Percentiles rank a stretch among this genome's conserved stretches.
Conservation (phyloP, 2,888 invertebrate species). For the Calameuta idolon region DNA sequence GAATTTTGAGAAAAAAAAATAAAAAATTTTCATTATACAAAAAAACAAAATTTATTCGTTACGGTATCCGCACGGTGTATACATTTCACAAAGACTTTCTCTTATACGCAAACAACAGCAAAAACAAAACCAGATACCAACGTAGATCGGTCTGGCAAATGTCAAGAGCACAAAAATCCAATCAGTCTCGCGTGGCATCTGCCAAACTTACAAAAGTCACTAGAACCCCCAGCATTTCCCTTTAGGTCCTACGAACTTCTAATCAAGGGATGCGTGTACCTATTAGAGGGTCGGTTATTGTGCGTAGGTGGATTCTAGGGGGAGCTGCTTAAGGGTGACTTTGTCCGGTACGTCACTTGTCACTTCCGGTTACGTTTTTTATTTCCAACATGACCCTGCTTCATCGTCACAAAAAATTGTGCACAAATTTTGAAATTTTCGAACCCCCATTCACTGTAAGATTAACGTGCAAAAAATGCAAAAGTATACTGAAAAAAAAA, state of each 20-base stretch:
- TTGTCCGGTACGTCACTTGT: conserved; percentile 56
- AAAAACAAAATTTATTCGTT: not conserved
- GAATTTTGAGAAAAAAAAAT: not conserved
- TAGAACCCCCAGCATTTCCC: conserved; percentile 25
- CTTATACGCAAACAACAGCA: not conserved
- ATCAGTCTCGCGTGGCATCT: conserved; percentile 12
- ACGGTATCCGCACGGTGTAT: not conserved
- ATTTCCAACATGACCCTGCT: not conserved
- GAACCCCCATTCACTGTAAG: not conserved
- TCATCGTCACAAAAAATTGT: not conserved
- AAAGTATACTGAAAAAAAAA: too few relatives aligned
- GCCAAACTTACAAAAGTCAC: conserved; percentile 14
- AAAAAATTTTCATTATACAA: not conserved
- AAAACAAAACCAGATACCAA: not conserved
- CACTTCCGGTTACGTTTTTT: conserved; percentile 52
- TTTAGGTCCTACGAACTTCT: conserved; percentile 46
- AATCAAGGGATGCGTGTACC: conserved; percentile 65
- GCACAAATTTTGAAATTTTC: not conserved
- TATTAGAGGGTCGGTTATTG: conserved; percentile 61
- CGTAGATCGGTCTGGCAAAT: not conserved
- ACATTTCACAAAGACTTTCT: not conserved
- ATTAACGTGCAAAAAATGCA: too few relatives aligned
- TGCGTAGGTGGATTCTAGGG: conserved; percentile 54
- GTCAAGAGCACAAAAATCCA: not conserved
- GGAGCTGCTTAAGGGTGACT: conserved; percentile 34